A percentile compares a stretch with the other conserved stretches of the same genome.
Evolutionary conservation across 2,888 invertebrate genomes (phyloP).

Genomic region (Calameuta pallipes): DNA sequence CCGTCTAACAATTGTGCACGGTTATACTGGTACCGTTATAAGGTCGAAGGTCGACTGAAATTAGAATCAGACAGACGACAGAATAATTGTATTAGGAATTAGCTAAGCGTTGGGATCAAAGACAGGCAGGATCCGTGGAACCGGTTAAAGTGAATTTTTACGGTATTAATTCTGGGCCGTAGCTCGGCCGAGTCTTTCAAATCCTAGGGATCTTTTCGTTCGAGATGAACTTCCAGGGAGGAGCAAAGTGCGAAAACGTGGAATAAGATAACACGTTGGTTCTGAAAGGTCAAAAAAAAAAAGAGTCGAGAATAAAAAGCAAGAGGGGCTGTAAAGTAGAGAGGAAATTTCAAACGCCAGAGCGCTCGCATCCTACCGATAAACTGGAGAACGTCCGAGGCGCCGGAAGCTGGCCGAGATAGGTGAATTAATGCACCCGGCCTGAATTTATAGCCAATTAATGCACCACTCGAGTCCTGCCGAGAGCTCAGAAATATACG

Average conservation of each 20-base stretch:
- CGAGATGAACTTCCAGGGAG: neutral
- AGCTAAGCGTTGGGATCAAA: neutral
- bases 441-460: constrained; percentile 57
- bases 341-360: neutral
- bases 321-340: neutral
- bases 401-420: constrained; percentile 33
- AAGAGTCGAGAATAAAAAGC: neutral
- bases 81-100: neutral
- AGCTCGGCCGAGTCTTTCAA: neutral
- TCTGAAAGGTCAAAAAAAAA: neutral
- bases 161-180: neutral
- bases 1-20: neutral
- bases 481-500: neutral
- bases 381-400: neutral
- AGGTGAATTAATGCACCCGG: constrained; percentile 53
- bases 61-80: neutral
- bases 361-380: neutral
- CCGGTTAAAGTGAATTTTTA: neutral
- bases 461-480: constrained; percentile 34
- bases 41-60: neutral
- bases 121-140: neutral
- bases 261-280: neutral
- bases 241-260: neutral
- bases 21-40: neutral
- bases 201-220: neutral